These are phyloP conservation scores for Gibbula magus DNA, from an alignment of 2,888 invertebrate species.

Conservation along the genomic window DNA sequence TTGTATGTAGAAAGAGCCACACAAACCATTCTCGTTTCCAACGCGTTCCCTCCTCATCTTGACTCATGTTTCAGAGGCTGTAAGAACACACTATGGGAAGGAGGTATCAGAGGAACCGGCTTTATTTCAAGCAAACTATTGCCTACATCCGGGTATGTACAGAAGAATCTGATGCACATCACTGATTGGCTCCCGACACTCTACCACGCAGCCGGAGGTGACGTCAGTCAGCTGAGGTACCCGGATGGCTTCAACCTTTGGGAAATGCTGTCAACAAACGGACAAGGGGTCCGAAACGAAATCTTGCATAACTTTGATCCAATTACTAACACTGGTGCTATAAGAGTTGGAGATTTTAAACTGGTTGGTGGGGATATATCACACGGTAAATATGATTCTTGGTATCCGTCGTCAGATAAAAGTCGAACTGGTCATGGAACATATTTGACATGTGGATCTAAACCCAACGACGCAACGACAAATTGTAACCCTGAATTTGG, in stretches of 20 bases:
- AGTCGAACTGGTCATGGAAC: background rate
- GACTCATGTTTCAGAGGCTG: slow-evolving; percentile 58
- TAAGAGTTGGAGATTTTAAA: slow-evolving; percentile 60
- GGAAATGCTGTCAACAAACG: slow-evolving; percentile 81
- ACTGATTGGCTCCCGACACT: slow-evolving; percentile 93
- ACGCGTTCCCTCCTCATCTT: background rate
- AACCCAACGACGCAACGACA: slow-evolving; percentile 56
- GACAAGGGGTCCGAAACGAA: slow-evolving; percentile 80
- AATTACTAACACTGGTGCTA: slow-evolving; percentile 43
- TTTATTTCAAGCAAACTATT: slow-evolving; percentile 85
- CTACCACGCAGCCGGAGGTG: slow-evolving; percentile 81
- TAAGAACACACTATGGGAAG: slow-evolving; percentile 79
- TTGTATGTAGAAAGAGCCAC: too few relatives aligned
- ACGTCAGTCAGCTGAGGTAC: slow-evolving; percentile 40
- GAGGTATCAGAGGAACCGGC: slow-evolving; percentile 86
- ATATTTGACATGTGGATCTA: slow-evolving; percentile 49
- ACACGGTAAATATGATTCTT: slow-evolving; percentile 41
- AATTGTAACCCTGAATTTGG: slow-evolving; percentile 81
- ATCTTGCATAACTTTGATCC: slow-evolving; percentile 75
- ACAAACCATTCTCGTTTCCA: too few relatives aligned
- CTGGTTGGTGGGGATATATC: slow-evolving; percentile 53
- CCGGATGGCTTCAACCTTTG: slow-evolving; percentile 86
- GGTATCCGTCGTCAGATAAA: slow-evolving; percentile 39
- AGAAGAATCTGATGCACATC: slow-evolving; percentile 85
- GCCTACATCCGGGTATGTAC: slow-evolving; percentile 80